Percentiles rank a stretch among this genome's conserved stretches.
These are phyloP conservation scores for Listrodromus nycthemerus DNA, from an alignment of 2,888 invertebrate species.

Conservation along the genomic window DNA sequence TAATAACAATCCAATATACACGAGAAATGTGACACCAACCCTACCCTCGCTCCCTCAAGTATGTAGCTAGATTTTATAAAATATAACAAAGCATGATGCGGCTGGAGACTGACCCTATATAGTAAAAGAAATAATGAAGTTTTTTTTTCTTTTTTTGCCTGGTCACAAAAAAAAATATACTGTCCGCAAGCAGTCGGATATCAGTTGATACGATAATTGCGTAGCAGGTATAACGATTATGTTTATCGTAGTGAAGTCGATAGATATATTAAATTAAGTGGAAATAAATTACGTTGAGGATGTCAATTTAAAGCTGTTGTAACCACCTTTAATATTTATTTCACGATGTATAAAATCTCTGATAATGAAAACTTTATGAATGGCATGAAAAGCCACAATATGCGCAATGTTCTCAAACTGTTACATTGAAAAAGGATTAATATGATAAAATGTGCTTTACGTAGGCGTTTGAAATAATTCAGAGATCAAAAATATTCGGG, in stretches of 20 bases:
- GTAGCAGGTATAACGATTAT: conserved; percentile 61
- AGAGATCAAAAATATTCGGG: not conserved
- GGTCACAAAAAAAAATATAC: conserved; percentile 52
- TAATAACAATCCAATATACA: conserved; percentile 62
- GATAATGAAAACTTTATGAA: not conserved
- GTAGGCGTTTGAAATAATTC: not conserved
- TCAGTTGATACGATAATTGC: conserved; percentile 50
- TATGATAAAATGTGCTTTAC: not conserved
- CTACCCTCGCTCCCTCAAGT: conserved; percentile 16
- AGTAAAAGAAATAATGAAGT: conserved; percentile 30
- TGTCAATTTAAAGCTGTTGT: conserved; percentile 46
- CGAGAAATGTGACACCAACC: conserved; percentile 51
- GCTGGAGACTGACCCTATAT: conserved; percentile 72
- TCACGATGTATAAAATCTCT: conserved; percentile 28
- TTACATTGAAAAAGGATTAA: not conserved
- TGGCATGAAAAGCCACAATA: not conserved
- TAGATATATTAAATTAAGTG: conserved; percentile 56
- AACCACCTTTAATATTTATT: conserved; percentile 24
- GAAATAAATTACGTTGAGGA: conserved; percentile 64
- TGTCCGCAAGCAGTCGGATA: conserved; percentile 37
- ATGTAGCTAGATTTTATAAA: conserved; percentile 74
- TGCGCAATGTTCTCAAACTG: not conserved
- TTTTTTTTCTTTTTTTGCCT: conserved; percentile 16
- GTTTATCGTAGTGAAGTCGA: conserved; percentile 63
- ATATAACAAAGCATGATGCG: conserved; percentile 70